Evolutionary conservation across 1,140 invertebrate genomes (phyloP).

Genomic region (Caerostris darwini): DNA sequence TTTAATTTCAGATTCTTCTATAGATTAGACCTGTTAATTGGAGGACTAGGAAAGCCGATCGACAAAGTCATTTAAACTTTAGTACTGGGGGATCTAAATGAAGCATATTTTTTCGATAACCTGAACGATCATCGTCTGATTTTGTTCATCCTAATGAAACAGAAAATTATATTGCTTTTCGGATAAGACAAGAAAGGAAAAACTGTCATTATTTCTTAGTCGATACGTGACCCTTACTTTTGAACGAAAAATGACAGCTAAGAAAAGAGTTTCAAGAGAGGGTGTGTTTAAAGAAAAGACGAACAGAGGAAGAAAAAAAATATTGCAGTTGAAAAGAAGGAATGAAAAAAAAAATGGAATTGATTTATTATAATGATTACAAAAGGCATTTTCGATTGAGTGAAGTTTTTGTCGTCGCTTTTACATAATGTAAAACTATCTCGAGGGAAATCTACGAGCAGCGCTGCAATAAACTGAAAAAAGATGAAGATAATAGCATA

Average conservation of each 20-base stretch:
- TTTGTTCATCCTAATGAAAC: constrained; percentile 45
- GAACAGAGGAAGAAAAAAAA: not conserved
- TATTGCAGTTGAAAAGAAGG: not conserved
- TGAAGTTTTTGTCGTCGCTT: constrained; percentile 18
- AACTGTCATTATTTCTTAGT: constrained; percentile 50
- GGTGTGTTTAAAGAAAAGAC: constrained; percentile 1
- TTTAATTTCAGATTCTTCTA: constrained; percentile 51
- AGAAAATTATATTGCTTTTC: constrained; percentile 61
- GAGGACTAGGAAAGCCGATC: not conserved
- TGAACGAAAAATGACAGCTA: constrained; percentile 30
- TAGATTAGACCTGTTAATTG: constrained; percentile 45
- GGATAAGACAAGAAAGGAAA: constrained; percentile 45
- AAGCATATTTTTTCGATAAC: constrained; percentile 60
- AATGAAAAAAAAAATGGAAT: not conserved
- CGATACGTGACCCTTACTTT: constrained; percentile 54
- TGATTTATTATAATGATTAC: constrained; percentile 41
- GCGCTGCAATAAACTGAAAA: not conserved
- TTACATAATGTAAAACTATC: constrained; percentile 33
- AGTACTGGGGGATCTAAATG: constrained; percentile 8
- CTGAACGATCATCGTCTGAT: not conserved
- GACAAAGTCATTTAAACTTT: constrained; percentile 57
- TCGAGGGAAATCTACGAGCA: not conserved
- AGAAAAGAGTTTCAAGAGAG: constrained; percentile 9
- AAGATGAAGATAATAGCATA: not conserved
- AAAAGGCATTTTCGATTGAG: constrained; percentile 40